Conservation (phyloP, 92 coral and sea anemone species). For the Porites divaricata region DNA sequence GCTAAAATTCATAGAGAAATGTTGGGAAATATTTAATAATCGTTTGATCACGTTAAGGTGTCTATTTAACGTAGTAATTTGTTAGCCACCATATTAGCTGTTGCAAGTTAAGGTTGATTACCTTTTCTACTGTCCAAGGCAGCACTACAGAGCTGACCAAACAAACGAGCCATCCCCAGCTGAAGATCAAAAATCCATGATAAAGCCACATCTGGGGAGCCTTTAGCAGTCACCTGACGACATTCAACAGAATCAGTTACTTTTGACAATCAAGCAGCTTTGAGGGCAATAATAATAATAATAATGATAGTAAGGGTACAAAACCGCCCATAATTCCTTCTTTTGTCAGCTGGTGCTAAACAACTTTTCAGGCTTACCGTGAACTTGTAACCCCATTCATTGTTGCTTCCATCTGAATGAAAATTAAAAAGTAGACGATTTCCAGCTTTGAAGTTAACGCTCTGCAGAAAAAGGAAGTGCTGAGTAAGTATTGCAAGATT, state of each 20-base stretch:
- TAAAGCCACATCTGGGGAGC: slow-evolving; percentile 96
- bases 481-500: not conserved
- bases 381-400: slow-evolving; percentile 99
- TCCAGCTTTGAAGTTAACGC: slow-evolving; percentile 85
- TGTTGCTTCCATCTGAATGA: slow-evolving; percentile 99
- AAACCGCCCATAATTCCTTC: no score
- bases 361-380: slow-evolving; percentile 48
- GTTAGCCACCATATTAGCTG: not conserved
- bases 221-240: slow-evolving; percentile 91
- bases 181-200: slow-evolving; percentile 98
- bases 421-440: slow-evolving; percentile 88
- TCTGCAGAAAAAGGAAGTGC: slow-evolving; percentile 45
- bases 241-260: no score
- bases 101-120: slow-evolving; percentile 2
- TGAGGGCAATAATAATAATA: no score
- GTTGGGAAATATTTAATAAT: not conserved
- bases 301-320: no score
- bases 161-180: slow-evolving; percentile 97
- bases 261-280: no score
- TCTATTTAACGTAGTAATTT: no score
- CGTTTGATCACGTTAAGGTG: not conserved
- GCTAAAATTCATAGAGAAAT: slow-evolving; percentile 37
- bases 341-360: not conserved
- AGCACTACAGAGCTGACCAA: slow-evolving; percentile 95
- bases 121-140: slow-evolving; percentile 89